Evolutionary conservation across 2,888 invertebrate genomes (phyloP).

Genomic region (Strigamia crassipes): DNA sequence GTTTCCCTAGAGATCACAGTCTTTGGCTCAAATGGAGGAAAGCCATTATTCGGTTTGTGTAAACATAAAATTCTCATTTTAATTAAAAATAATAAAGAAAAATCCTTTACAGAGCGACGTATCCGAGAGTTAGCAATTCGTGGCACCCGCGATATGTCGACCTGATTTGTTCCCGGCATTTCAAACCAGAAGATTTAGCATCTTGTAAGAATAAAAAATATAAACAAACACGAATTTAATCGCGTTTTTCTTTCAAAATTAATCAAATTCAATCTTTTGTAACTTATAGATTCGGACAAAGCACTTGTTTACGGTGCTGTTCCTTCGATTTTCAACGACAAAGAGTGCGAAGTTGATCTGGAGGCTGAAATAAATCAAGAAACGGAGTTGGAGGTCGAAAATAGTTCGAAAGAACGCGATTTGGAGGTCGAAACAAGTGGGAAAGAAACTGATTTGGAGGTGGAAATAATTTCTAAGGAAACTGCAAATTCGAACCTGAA

Average conservation of each 20-base stretch:
- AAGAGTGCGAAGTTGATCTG: neutral
- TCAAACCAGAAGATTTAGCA: neutral
- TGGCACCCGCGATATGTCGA: neutral
- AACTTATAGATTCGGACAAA: neutral
- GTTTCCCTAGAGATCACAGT: neutral
- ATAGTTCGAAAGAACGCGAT: too few species aligned
- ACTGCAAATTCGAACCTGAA: neutral
- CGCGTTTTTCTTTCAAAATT: neutral
- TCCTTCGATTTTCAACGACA: neutral
- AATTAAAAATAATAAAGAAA: neutral
- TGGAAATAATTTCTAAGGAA: too few species aligned
- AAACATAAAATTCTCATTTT: neutral
- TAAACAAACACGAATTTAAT: neutral
- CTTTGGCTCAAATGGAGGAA: neutral
- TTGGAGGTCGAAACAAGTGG: neutral
- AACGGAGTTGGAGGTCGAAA: too few species aligned
- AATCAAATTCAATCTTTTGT: neutral
- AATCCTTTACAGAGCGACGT: neutral
- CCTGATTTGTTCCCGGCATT: neutral
- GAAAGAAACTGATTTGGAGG: neutral
- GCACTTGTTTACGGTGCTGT: neutral
- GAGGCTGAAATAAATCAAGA: neutral
- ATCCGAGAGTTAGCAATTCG: neutral
- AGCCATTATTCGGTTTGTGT: neutral
- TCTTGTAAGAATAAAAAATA: too few species aligned